phyloP scores from a whole-genome alignment of 2,888 invertebrate species.

The Nebria salina region DNA sequence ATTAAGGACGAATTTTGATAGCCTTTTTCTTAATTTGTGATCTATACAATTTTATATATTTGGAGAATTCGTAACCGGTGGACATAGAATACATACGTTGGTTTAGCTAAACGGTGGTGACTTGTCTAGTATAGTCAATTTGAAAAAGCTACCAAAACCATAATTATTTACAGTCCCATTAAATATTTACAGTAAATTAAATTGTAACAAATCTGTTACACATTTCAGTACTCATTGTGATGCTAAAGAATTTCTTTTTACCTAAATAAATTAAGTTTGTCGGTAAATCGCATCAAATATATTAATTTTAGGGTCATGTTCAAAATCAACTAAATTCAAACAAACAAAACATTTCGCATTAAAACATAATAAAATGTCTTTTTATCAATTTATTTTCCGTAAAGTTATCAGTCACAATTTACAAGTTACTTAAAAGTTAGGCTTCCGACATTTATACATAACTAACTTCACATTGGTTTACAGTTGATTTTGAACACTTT shows the following conservation, averaged over 20 bases:
- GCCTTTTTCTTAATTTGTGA: not conserved
- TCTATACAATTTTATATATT: no score
- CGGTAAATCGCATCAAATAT: no score
- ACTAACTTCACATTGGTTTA: not conserved
- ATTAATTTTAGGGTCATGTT: not conserved
- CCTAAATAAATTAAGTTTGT: no score
- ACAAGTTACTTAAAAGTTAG: not conserved
- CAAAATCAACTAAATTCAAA: not conserved
- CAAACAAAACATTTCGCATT: not conserved
- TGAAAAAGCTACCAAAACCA: conserved; percentile 7
- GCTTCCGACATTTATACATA: not conserved
- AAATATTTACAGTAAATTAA: conserved; percentile 9
- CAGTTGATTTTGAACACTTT: not conserved
- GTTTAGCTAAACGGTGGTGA: no score
- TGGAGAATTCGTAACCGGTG: no score
- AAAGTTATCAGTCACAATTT: not conserved
- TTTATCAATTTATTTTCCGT: not conserved
- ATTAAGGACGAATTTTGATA: conserved; percentile 1
- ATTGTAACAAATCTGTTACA: not conserved
- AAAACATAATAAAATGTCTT: not conserved
- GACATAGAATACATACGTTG: no score
- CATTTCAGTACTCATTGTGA: no score
- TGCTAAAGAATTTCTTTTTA: no score
- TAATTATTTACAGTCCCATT: conserved; percentile 7
- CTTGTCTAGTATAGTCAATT: no score